These are phyloP conservation scores for Sternarchorhynchus goeldii DNA, from an alignment of 2,797 vertebrate genomes.

Conservation along the genomic window DNA sequence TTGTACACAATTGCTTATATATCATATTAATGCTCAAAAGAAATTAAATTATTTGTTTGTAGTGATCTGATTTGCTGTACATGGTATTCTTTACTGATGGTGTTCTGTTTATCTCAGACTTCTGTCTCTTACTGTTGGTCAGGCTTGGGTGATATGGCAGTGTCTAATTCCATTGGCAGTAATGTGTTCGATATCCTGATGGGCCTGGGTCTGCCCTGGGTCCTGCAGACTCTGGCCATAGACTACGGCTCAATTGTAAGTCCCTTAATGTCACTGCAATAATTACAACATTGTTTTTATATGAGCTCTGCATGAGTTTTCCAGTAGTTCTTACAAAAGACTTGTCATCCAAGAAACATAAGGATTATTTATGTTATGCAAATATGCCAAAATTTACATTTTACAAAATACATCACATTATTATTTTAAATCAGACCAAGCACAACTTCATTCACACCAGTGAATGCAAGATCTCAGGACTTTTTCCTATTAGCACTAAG, in stretches of 20 bases:
- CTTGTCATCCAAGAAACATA: too few relatives aligned
- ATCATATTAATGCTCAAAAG: background rate
- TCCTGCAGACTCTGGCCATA: constrained; percentile 89
- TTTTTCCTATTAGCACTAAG: background rate
- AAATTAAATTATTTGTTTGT: background rate
- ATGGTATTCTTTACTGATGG: background rate
- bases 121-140: constrained; percentile 34
- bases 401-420: too few relatives aligned
- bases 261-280: constrained; percentile 44
- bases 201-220: constrained; percentile 92
- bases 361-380: too few relatives aligned
- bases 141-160: constrained; percentile 98
- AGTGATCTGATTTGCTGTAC: constrained; percentile 3
- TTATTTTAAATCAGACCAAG: background rate
- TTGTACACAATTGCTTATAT: background rate
- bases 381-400: too few relatives aligned
- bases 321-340: too few relatives aligned
- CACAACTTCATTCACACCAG: background rate
- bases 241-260: constrained; percentile 93
- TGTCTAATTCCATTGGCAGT: constrained; percentile 97
- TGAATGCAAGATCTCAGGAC: background rate
- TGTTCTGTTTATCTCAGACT: background rate
- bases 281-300: too few relatives aligned
- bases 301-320: too few relatives aligned
- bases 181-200: constrained; percentile 97